Evolutionary conservation across 2,797 vertebrate genomes (phyloP), one percentile per base, ranked within the genome.

Genomic region (Morus bassanus): DNA sequence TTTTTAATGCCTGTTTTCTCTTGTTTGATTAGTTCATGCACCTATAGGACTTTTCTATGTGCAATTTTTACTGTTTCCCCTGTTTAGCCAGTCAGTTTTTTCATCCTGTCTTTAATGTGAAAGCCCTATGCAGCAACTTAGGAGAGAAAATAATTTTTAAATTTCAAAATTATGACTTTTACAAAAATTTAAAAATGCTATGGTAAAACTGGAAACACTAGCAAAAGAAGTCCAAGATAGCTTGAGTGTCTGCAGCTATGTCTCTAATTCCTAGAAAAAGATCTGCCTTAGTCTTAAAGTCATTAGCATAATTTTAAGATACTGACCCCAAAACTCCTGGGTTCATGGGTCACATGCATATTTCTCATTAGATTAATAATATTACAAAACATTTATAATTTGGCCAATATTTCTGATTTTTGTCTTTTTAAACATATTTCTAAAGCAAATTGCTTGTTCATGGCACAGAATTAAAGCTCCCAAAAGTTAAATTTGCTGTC

Each of bases 1-100:
- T 70, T 31, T 79, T 93, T 87, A 86, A 73, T 61, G 76, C 53
- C 27, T 65, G 4, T 60, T 90, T 94, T 91, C 45, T 91, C 73
- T 51, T 64, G 12, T 79, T 95, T 96, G 79, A 70, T 95, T 77
- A 89, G 63, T 82, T 88, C n/a, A 53, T 51, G 48, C 57, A 84
- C 39, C 73, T 90, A 60, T 18, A 94, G 46, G 35, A 50, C 31
- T 82, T 94, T 64, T 56, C 41, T 76, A 45, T 4, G 19, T 18
- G 27, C 11, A 70, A 28, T 82, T 91, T 94, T 97, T 93, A 75
- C 77, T 53, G 37, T 91, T 95, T 87, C 56, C 70, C 59, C 48
- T 24, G 3, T 82, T 93, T 46, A 70, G 17, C 5, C 35, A 41
- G 50, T 22, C 22, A 65, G 22, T 4, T 80, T 89, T 75, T 69